These are phyloP conservation scores for Drosophila navojoa DNA, from an alignment of 1,140 invertebrate species.

Conservation along the genomic window DNA sequence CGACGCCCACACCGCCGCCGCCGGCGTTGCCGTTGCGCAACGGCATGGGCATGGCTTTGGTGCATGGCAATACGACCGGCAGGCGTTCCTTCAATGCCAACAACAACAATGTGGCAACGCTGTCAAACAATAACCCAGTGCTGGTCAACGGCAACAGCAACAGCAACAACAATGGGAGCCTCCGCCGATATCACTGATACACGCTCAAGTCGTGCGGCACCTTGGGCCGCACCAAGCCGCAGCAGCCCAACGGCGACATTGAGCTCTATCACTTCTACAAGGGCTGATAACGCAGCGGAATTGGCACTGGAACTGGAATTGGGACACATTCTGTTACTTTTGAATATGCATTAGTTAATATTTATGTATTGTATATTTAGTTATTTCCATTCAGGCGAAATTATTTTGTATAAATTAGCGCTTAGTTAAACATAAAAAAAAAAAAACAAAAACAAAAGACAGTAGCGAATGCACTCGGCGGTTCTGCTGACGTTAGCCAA, in stretches of 20 bases:
- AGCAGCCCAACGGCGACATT: slow-evolving; percentile 46
- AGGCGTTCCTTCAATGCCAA: slow-evolving; percentile 71
- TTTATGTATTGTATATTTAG: slow-evolving; percentile 63
- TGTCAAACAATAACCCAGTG: slow-evolving; percentile 66
- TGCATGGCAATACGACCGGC: slow-evolving; percentile 72
- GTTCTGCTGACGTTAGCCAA: background rate
- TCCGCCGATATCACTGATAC: slow-evolving; percentile 81
- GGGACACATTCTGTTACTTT: slow-evolving; percentile 36
- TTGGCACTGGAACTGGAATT: background rate
- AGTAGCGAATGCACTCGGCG: slow-evolving; percentile 9
- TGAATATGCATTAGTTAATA: slow-evolving; percentile 48
- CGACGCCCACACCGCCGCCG: slow-evolving; percentile 74
- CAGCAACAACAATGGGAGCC: slow-evolving; percentile 73
- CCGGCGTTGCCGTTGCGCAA: slow-evolving; percentile 77
- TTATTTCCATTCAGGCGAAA: slow-evolving; percentile 65
- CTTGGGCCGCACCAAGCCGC: slow-evolving; percentile 61
- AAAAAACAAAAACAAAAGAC: slow-evolving; percentile 11
- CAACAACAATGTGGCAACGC: slow-evolving; percentile 69
- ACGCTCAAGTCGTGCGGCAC: slow-evolving; percentile 71
- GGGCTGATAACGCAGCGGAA: slow-evolving; percentile 41
- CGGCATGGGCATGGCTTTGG: slow-evolving; percentile 67
- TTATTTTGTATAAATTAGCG: slow-evolving; percentile 71
- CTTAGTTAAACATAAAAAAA: slow-evolving; percentile 57
- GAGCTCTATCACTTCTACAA: slow-evolving; percentile 70
- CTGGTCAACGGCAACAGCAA: slow-evolving; percentile 20